Conservation (phyloP, 2,797 vertebrate genomes). For the Petrocephalus sullivani region DNA sequence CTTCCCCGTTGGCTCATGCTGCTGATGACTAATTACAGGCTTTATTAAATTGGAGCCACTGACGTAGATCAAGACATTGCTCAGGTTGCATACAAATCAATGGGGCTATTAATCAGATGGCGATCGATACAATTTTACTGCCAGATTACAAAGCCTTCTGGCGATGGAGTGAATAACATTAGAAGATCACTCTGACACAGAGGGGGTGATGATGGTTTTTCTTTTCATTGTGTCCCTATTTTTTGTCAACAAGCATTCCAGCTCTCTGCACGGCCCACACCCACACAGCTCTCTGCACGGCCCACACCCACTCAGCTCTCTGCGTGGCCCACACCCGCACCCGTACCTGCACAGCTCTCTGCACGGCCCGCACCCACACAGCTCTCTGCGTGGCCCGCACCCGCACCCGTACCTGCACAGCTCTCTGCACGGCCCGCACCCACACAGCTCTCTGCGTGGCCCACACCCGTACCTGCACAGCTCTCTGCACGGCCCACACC, state of each 20-base stretch:
- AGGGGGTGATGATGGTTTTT: background rate
- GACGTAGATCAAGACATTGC: background rate
- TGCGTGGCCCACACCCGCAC: no score
- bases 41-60: slow-evolving; percentile 1
- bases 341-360: no score
- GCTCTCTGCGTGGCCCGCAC: no score
- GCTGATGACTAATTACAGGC: background rate
- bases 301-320: no score
- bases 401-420: no score
- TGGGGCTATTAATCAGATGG: background rate
- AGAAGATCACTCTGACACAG: background rate
- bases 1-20: background rate
- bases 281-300: background rate
- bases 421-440: no score
- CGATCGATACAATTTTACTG: background rate
- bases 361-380: no score
- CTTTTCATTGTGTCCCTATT: background rate
- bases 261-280: background rate
- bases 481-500: no score
- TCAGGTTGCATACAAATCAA: background rate
- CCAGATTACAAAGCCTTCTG: background rate
- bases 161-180: background rate
- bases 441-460: no score
- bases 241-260: background rate
- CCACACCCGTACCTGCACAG: no score